phyloP scores from a whole-genome alignment of 2,888 invertebrate species.

The Agrenia bidenticulata region DNA sequence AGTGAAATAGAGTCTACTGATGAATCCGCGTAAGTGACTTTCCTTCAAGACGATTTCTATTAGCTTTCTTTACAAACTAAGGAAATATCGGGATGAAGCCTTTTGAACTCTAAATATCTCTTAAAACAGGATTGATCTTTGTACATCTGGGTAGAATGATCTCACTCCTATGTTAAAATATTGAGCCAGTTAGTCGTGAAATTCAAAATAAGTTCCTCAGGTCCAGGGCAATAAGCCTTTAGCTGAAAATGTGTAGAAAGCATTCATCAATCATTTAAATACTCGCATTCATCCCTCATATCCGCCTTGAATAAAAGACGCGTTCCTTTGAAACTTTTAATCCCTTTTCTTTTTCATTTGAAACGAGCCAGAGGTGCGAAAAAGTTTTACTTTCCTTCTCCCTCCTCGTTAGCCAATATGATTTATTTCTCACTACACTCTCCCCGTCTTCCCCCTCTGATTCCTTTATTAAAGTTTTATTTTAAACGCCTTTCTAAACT shows the following conservation, averaged over 20 bases:
- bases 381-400: background rate
- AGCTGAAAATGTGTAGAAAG: too few species aligned
- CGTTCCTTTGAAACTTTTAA: constrained; percentile 13
- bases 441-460: background rate
- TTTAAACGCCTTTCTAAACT: background rate
- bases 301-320: background rate
- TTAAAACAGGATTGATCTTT: too few species aligned
- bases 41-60: too few species aligned
- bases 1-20: constrained; percentile 41
- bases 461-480: constrained; percentile 16
- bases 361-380: constrained; percentile 2
- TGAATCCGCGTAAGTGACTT: constrained; percentile 24
- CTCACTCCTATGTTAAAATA: too few species aligned
- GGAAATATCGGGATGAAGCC: too few species aligned
- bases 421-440: constrained; percentile 9
- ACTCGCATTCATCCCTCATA: background rate
- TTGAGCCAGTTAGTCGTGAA: too few species aligned
- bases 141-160: too few species aligned
- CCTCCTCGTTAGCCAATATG: constrained; percentile 15
- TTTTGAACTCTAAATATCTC: too few species aligned
- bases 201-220: too few species aligned
- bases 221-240: too few species aligned
- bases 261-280: constrained; percentile 12
- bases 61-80: too few species aligned
- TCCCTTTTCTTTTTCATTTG: constrained; percentile 14